Base-by-base conservation (phyloP, 2,113 vertebrate species). In the Triplophysa siluroides region DNA sequence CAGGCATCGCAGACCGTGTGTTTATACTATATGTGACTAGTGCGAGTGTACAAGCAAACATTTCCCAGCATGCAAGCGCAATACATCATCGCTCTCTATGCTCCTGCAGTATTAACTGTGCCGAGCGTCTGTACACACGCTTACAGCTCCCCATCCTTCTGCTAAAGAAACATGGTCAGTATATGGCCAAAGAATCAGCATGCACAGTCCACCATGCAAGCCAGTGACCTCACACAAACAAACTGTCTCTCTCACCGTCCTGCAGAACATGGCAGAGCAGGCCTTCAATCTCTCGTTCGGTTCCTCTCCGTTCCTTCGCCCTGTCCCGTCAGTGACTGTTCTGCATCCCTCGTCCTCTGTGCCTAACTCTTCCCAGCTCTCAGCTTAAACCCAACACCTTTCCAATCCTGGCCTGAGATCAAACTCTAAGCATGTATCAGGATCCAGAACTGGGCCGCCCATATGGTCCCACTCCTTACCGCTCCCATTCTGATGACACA, bases 391-490 rank as follows among this genome's bases (percentile, higher is more conserved):
- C 58, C 56, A 64, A 76, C 72, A 75, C 71, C 68, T 79, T 78
- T 43, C 26, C 6, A 45, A 61, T 24, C 71, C 72, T 85, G 80
- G 83, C 71, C 41, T 26, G 13, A 26, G 29, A 71, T 67, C 80
- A 79, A 81, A 56, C 68, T 69, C 77, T 67, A 62, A 79, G 66
- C 33, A 29, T 38, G 67, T 50, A 23, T 60, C 24, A 77, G 66
- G 63, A 69, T 82, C 77, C 71, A 65, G 62, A 69, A 85, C 66
- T 29, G 67, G 77, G 72, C 68, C 14, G 72, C 54, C 83, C 83
- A 85, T 85, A 85, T 85, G 83, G 80, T 80, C 81, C 60, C 23
- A 58, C 50, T 74, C 52, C 68, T 78, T 63, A 19, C 68, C 43
- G 60, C 60, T 60, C 77, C 77, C 26, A 77, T 71, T 67, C 76